Base-by-base conservation (phyloP, 2,797 vertebrate species). In the Varecia variegata region DNA sequence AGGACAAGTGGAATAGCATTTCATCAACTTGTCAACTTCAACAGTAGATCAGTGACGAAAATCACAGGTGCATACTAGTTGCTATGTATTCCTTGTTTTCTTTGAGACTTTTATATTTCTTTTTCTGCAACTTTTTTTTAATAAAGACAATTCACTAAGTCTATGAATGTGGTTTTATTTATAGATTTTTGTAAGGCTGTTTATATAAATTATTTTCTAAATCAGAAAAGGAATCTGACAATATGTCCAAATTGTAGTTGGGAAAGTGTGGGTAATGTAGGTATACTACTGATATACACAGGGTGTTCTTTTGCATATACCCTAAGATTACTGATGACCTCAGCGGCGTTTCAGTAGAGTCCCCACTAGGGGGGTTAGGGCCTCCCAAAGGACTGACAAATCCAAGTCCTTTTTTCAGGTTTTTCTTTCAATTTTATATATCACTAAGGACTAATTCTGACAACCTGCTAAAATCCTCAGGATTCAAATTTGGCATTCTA, bases 41-140 rank as follows among this genome's bases (percentile, higher is more conserved):
- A 27, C 12, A 47, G 38, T 27, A 82, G 7, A 43, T 77, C 76
- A 83, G 5, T 91, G 60, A 87, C 32, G 58, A 85, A 82, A 76
- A 52, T 47, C 60, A 90, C 47, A 68, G n/a, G 50, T 87, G 11
- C 11, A 4, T 71, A 40, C 76, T 88, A 58, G 47, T 40, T 90
- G 23, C 58, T 67, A 90, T 0, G 2, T 74, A 38, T 45, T 76
- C 43, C 40, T 90, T 68, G n/a, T 85, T 85, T 93, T 70, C 68
- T 68, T 67, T 93, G 82, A 30, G 54, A 76, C 20, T 68, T 86
- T 85, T 70, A 35, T 68, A 68, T 86, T 90, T 85, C 23, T 88
- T 93, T 96, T 90, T n/a, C 43, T 60, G 30, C 81, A 50, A 86
- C 54, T 79, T 56, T 56, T 94, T 77, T 54, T 86, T 62, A 70